Conservation (phyloP, 1,140 invertebrate species). For the Drosophila orena region DNA sequence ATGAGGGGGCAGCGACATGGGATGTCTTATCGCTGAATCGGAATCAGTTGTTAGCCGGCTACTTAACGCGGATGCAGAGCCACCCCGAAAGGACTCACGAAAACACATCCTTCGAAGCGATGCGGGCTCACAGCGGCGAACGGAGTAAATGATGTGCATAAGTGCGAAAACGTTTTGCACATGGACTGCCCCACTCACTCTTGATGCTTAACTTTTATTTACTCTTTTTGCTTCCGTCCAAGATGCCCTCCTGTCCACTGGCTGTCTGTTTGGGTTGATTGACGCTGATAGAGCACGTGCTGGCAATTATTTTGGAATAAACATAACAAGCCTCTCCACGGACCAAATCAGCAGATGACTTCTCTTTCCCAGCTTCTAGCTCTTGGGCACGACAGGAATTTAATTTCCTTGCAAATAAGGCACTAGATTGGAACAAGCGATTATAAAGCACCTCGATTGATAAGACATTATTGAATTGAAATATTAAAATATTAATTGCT, state of each 20-base stretch:
- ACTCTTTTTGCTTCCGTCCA: neutral
- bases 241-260: neutral
- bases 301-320: constrained; percentile 81
- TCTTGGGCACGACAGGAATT: constrained; percentile 40
- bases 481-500: neutral
- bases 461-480: no score
- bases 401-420: neutral
- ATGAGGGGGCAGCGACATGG: constrained; percentile 17
- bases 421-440: neutral
- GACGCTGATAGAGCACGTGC: constrained; percentile 82
- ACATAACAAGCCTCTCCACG: constrained; percentile 59
- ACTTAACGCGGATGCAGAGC: constrained; percentile 46
- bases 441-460: neutral
- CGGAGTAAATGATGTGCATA: constrained; percentile 74
- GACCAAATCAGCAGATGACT: constrained; percentile 64
- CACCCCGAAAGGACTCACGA: constrained; percentile 25
- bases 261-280: constrained; percentile 69
- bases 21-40: constrained; percentile 58
- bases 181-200: constrained; percentile 8
- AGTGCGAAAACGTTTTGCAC: constrained; percentile 70
- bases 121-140: constrained; percentile 62
- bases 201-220: constrained; percentile 1
- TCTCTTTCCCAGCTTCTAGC: constrained; percentile 19
- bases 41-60: constrained; percentile 54
- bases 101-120: constrained; percentile 32